These are phyloP conservation scores for Achatina immaculata DNA, from an alignment of 1,140 invertebrate species.

Conservation along the genomic window DNA sequence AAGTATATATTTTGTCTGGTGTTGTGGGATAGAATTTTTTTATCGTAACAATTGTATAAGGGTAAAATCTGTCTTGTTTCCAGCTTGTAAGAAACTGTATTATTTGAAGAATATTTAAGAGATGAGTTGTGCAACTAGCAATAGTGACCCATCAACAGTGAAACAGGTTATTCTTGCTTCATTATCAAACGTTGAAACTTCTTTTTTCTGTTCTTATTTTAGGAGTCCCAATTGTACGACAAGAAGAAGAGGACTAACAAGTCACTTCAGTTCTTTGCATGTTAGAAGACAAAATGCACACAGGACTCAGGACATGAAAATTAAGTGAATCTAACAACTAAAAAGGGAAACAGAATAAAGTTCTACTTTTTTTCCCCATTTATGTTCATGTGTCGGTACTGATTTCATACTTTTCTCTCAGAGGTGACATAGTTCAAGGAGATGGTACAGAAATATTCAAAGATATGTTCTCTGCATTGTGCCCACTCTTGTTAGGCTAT, in stretches of 20 bases:
- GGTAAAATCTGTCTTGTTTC: too few relatives aligned
- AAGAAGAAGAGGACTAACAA: constrained; percentile 53
- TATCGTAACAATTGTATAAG: too few relatives aligned
- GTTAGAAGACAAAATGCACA: not conserved
- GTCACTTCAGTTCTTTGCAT: not conserved
- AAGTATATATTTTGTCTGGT: too few relatives aligned
- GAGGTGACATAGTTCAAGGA: too few relatives aligned
- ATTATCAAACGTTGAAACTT: not conserved
- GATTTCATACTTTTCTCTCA: not conserved
- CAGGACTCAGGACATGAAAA: not conserved
- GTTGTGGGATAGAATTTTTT: too few relatives aligned
- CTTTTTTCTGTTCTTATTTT: constrained; percentile 22
- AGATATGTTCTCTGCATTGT: too few relatives aligned
- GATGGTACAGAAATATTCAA: too few relatives aligned
- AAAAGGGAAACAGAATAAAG: not conserved
- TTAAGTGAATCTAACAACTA: not conserved
- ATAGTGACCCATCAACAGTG: not conserved
- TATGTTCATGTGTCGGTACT: not conserved
- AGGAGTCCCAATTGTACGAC: constrained; percentile 55
- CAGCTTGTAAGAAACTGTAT: too few relatives aligned
- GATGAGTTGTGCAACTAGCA: too few relatives aligned
- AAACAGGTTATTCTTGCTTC: not conserved
- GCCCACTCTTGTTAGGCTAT: too few relatives aligned
- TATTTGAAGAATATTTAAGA: too few relatives aligned
- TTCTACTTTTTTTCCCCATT: not conserved